Conservation (phyloP, 2,888 invertebrate species). For the Sussaba pulchella region DNA sequence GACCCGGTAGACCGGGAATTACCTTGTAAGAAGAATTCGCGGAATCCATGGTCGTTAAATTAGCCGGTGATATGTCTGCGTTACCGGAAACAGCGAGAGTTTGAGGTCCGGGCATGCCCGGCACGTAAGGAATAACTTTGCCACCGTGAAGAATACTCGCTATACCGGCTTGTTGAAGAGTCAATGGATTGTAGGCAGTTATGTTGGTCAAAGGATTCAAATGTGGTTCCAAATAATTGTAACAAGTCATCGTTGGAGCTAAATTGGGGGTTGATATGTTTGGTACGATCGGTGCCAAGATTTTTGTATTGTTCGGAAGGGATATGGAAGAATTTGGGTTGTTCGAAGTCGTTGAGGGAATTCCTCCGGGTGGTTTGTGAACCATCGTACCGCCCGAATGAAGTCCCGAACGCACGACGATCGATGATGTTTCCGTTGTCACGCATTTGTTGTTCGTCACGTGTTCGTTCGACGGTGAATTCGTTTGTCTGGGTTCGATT, state of each 20-base stretch:
- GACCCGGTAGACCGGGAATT: slow-evolving; percentile 78
- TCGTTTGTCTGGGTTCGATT: slow-evolving; percentile 86
- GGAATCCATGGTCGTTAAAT: slow-evolving; percentile 71
- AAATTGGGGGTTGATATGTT: slow-evolving; percentile 86
- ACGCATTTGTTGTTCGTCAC: slow-evolving; percentile 71
- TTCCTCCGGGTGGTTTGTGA: slow-evolving; percentile 85
- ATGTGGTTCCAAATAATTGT: slow-evolving; percentile 80
- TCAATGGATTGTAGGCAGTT: slow-evolving; percentile 89
- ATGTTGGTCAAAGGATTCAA: slow-evolving; percentile 88
- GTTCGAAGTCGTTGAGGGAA: slow-evolving; percentile 66
- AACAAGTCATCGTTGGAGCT: slow-evolving; percentile 82
- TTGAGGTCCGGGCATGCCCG: slow-evolving; percentile 94
- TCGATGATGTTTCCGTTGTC: slow-evolving; percentile 87
- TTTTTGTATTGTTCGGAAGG: slow-evolving; percentile 86
- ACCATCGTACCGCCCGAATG: slow-evolving; percentile 94
- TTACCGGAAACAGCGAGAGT: slow-evolving; percentile 85
- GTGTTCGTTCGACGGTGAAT: slow-evolving; percentile 84
- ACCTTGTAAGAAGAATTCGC: slow-evolving; percentile 74
- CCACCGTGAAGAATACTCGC: slow-evolving; percentile 89
- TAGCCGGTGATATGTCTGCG: slow-evolving; percentile 78
- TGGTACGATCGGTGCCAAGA: slow-evolving; percentile 86
- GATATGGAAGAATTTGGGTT: slow-evolving; percentile 77
- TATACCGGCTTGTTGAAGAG: slow-evolving; percentile 87
- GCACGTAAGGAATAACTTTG: slow-evolving; percentile 93
- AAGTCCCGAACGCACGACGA: slow-evolving; percentile 92